phyloP scores from a whole-genome alignment of 2,797 vertebrate genomes.

The Agapornis canus region DNA sequence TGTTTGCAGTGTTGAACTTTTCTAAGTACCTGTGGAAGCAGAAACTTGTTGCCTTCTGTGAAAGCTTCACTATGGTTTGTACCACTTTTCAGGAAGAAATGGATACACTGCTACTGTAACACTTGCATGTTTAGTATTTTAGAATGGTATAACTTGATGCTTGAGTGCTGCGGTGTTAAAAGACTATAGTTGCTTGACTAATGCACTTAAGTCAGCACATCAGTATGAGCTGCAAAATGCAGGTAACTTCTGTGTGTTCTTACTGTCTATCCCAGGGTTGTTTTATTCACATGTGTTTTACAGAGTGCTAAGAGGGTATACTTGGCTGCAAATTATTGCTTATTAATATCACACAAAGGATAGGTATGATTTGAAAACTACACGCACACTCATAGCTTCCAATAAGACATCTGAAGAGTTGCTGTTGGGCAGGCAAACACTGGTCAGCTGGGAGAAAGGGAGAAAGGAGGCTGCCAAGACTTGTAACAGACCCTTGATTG shows the following conservation, averaged over 20 bases:
- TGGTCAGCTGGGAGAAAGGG: not conserved
- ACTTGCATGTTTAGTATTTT: not conserved
- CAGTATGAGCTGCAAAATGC: not conserved
- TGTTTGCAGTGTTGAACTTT: not conserved
- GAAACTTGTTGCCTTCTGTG: not conserved
- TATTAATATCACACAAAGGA: not conserved
- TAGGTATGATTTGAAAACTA: not conserved
- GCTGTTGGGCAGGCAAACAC: not conserved
- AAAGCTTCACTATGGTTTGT: not conserved
- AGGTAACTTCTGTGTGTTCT: not conserved
- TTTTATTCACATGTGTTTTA: rapidly evolving
- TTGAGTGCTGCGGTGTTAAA: rapidly evolving
- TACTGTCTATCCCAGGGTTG: not conserved
- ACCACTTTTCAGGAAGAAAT: not conserved
- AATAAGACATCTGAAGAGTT: not conserved
- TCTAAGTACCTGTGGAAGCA: not conserved
- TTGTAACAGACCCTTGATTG: not conserved
- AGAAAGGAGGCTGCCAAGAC: not conserved
- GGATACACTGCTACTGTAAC: not conserved
- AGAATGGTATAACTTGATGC: not conserved
- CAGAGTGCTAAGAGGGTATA: not conserved
- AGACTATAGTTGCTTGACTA: not conserved
- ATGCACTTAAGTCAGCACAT: not conserved
- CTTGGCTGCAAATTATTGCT: not conserved
- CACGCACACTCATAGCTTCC: not conserved